These are phyloP conservation scores for Cnemophilus loriae DNA, from an alignment of 2,113 vertebrate genomes.

Conservation along the genomic window DNA sequence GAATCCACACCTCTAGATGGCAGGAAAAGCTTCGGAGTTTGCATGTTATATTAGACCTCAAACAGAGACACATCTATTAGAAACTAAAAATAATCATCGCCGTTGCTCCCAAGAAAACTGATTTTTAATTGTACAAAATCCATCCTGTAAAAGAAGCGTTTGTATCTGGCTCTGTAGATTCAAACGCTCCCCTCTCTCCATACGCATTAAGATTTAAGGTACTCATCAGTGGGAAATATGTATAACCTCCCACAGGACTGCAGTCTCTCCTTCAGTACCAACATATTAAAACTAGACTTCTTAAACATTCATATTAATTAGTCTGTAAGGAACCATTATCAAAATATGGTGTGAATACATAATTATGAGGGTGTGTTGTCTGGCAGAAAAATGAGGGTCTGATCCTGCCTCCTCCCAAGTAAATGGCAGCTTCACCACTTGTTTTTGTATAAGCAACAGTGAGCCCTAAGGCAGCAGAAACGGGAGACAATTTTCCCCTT, in stretches of 20 bases:
- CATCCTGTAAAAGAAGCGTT: background rate
- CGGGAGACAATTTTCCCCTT: background rate
- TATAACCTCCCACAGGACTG: constrained; percentile 13
- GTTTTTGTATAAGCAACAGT: background rate
- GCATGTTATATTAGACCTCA: background rate
- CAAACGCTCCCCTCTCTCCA: background rate
- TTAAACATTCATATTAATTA: constrained; percentile 60
- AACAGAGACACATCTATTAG: background rate
- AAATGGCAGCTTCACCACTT: background rate
- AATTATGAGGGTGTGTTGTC: constrained; percentile 41
- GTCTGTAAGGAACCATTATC: constrained; percentile 52
- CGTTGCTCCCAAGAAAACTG: background rate
- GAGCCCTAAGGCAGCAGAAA: constrained; percentile 19
- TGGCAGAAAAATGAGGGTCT: constrained; percentile 21
- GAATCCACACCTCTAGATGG: constrained; percentile 5
- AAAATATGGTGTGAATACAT: constrained; percentile 53
- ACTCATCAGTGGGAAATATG: constrained; percentile 27
- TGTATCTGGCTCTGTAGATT: background rate
- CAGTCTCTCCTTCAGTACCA: constrained; percentile 13
- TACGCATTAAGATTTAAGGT: constrained; percentile 7
- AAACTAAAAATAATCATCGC: background rate
- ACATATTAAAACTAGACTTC: constrained; percentile 38
- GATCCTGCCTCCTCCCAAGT: constrained; percentile 7
- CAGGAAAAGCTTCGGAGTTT: background rate
- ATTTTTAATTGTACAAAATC: constrained; percentile 22